Evolutionary conservation across 2,797 vertebrate genomes (phyloP), one percentile per base, ranked within the genome.

Genomic region (Myoxocephalus aenaeus): DNA sequence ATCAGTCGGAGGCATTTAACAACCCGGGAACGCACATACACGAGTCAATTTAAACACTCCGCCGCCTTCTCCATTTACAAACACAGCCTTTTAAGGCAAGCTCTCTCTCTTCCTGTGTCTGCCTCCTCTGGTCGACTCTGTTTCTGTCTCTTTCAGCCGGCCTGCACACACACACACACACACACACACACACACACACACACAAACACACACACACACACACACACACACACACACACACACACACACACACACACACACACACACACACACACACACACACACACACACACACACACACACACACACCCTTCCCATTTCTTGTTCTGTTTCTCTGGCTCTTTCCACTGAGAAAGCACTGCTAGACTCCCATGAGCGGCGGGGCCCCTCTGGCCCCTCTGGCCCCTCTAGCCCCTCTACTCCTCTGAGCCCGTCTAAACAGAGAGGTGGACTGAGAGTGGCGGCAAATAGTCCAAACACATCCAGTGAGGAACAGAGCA

Each of bases 31-130:
- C 18, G 42, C 73, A 82, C 82, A 83, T 91, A 83, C 75, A 80
- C 70, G 9, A 77, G 69, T 70, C 75, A 77, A 82, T 90, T 92
- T 84, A 89, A 90, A 90, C 87, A 90, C 68, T 71, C 38, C 1
- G 40, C 73, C 78, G 32, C 73, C 71, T 36, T 76, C 87, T 88
- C 75, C 75, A 81, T 88, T 85, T 54, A 71, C 85, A 89, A 91
- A 91, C 90, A 91, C 58, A 86, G 88, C 93, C 93, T 94, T 94
- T 92, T 94, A 94, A 92, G 93, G 93, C 86, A 92, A 90, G 87
- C 77, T 83, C 84, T 91, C 84, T 50, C 82, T 84, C n/a, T n/a
- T n/a, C n/a, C n/a, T n/a, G n/a, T n/a, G n/a, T n/a, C n/a, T n/a
- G n/a, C n/a, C n/a, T n/a, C n/a, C n/a, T n/a, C n/a, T n/a, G n/a